Conservation (phyloP, 2,888 invertebrate genomes). For the Priocnemis perturbator region DNA sequence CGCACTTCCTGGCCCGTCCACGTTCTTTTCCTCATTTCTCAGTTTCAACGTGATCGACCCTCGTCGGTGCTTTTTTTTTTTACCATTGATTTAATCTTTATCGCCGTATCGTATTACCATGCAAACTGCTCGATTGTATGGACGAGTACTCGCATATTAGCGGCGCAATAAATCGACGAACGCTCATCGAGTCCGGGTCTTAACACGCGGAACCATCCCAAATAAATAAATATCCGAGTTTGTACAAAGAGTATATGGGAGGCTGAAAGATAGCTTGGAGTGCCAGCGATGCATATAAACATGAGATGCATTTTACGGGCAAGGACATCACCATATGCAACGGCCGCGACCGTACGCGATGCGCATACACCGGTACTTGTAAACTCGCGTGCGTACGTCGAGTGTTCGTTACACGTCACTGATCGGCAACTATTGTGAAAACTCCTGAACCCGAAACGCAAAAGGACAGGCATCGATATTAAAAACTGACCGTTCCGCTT, state of each 20-base stretch:
- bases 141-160: background rate
- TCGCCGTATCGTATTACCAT: background rate
- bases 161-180: slow-evolving; percentile 18
- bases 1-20: background rate
- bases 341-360: slow-evolving; percentile 18
- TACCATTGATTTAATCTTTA: background rate
- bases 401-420: background rate
- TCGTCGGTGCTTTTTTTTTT: background rate
- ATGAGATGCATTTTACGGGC: slow-evolving; percentile 55
- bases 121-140: background rate
- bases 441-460: too few relatives aligned
- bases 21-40: background rate
- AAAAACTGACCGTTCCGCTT: too few relatives aligned
- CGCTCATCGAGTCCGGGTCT: slow-evolving; percentile 5
- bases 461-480: too few relatives aligned
- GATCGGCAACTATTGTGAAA: background rate
- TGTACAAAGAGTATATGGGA: slow-evolving; percentile 15
- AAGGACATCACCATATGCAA: slow-evolving; percentile 44
- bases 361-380: slow-evolving; percentile 19
- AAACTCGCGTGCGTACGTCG: slow-evolving; percentile 15
- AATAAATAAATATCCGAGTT: slow-evolving; percentile 33
- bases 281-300: slow-evolving; percentile 47
- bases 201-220: slow-evolving; percentile 18
- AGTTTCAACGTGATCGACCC: too few relatives aligned
- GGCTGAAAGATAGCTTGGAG: slow-evolving; percentile 16